These are phyloP conservation scores for Hyperoplus immaculatus DNA, from an alignment of 2,797 vertebrate species.

Conservation along the genomic window DNA sequence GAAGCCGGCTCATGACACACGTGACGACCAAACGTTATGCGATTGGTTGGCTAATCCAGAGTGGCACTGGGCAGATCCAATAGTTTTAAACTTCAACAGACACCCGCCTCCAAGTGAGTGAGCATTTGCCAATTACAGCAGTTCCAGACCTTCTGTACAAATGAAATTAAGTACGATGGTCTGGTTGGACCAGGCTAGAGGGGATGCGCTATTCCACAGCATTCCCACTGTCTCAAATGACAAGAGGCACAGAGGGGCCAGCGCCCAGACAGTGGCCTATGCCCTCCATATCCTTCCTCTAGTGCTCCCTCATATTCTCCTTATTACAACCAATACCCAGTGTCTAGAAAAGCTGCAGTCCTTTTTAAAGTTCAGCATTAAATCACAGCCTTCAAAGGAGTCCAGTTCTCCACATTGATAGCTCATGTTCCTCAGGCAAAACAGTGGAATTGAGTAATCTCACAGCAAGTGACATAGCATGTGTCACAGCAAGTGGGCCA, in stretches of 20 bases:
- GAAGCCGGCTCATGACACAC: no score
- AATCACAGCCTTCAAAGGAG: constrained; percentile 65
- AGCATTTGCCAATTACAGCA: no score
- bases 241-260: constrained; percentile 42
- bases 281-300: constrained; percentile 42
- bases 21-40: no score
- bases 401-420: constrained; percentile 27
- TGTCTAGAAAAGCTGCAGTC: constrained; percentile 28
- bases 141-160: no score
- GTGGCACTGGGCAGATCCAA: no score
- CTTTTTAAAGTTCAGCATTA: constrained; percentile 64
- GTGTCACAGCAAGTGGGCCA: constrained; percentile 38
- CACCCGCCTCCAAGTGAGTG: no score
- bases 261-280: constrained; percentile 59
- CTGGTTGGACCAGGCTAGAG: no score
- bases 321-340: constrained; percentile 51
- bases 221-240: constrained; percentile 57
- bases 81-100: no score
- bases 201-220: constrained; percentile 43
- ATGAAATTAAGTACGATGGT: no score
- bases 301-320: constrained; percentile 48
- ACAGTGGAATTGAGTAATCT: constrained; percentile 56
- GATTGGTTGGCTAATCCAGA: no score
- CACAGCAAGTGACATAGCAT: constrained; percentile 53
- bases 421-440: constrained; percentile 47